Conservation (phyloP, 2,888 invertebrate genomes). For the Phasia obesa region DNA sequence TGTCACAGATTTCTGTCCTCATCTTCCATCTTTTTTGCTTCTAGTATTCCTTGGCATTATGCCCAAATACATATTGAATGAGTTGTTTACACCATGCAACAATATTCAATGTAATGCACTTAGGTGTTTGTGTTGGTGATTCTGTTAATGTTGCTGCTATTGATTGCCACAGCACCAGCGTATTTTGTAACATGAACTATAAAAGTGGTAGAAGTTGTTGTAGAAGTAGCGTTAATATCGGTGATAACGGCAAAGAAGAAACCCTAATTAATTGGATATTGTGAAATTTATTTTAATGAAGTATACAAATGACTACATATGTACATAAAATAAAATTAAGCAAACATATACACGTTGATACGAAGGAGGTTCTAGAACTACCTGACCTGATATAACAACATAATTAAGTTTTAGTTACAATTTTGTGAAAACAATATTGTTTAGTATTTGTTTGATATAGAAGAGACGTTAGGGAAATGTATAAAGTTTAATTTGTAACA, state of each 20-base stretch:
- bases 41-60: conserved; percentile 67
- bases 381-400: neutral
- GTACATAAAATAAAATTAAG: conserved; percentile 7
- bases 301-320: conserved; percentile 64
- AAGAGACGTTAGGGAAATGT: no score
- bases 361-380: neutral
- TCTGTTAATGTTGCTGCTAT: conserved; percentile 7
- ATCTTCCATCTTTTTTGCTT: conserved; percentile 48
- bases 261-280: conserved; percentile 69
- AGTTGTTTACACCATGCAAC: conserved; percentile 70
- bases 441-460: no score
- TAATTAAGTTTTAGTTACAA: neutral
- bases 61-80: conserved; percentile 71
- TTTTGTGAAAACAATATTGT: no score
- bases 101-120: conserved; percentile 17
- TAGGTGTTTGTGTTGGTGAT: neutral
- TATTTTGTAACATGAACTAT: conserved; percentile 32
- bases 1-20: conserved; percentile 55
- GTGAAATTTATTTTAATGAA: conserved; percentile 66
- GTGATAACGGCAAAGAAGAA: conserved; percentile 11
- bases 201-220: neutral
- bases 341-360: neutral
- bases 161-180: conserved; percentile 51
- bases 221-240: conserved; percentile 8
- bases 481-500: no score